phyloP scores from a whole-genome alignment of 1,140 invertebrate genomes.

The Triops longicaudatus region DNA sequence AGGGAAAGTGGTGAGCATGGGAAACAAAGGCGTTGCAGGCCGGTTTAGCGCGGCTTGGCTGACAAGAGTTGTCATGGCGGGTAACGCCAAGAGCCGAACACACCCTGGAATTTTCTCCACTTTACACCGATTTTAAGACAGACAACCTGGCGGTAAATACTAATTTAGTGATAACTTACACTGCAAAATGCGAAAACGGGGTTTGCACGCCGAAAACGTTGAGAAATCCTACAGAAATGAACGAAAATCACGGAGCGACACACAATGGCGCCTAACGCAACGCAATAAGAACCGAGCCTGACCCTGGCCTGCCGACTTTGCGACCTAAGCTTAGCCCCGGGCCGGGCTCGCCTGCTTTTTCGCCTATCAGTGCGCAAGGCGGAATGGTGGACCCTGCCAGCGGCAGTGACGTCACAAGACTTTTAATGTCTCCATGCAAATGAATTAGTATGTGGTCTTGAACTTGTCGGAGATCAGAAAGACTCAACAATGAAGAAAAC shows the following conservation, averaged over 20 bases:
- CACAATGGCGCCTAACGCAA: neutral
- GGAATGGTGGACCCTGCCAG: neutral
- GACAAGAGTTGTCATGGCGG: neutral
- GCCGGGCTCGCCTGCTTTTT: neutral
- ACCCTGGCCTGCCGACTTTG: neutral
- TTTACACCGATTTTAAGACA: neutral
- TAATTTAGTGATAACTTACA: neutral
- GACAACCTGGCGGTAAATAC: neutral
- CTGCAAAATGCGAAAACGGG: neutral
- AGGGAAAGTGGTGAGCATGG: neutral
- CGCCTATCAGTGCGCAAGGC: neutral
- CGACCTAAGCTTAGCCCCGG: neutral
- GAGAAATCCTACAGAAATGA: neutral
- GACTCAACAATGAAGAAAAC: no score
- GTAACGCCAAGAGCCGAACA: neutral
- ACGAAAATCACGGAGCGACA: neutral
- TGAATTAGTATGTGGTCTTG: neutral
- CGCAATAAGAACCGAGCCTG: slow-evolving; percentile 5
- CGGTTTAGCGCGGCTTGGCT: neutral
- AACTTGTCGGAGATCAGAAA: neutral
- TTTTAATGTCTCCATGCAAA: neutral
- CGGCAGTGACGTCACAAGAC: neutral
- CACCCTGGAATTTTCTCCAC: neutral
- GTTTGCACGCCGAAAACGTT: neutral
- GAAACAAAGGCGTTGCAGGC: neutral